Percentiles rank a stretch among this genome's conserved stretches.
Conservation (phyloP, 1,140 invertebrate genomes). For the Diabrotica undecimpunctata region DNA sequence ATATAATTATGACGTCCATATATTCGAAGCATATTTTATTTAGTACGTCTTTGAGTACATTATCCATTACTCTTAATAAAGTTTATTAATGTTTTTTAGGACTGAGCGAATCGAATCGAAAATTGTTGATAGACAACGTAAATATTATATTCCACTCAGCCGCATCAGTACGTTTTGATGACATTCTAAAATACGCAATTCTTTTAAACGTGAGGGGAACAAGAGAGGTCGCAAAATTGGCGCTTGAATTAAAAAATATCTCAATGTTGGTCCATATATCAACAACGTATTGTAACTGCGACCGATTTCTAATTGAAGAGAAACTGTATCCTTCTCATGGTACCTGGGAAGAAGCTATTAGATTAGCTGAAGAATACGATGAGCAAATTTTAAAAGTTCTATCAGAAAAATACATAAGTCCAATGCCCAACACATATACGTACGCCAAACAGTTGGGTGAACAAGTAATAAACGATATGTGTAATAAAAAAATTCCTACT, state of each 20-base stretch:
- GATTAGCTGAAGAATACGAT: constrained; percentile 75
- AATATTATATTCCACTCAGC: constrained; percentile 88
- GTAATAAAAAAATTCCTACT: constrained; percentile 63
- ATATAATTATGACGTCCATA: too few species aligned
- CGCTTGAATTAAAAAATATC: constrained; percentile 54
- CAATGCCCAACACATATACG: constrained; percentile 80
- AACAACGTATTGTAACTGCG: constrained; percentile 75
- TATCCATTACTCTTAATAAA: too few species aligned
- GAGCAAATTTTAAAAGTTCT: constrained; percentile 61
- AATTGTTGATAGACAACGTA: constrained; percentile 63
- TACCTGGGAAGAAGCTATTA: constrained; percentile 80
- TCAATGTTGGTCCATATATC: constrained; percentile 57
- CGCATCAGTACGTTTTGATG: constrained; percentile 85
- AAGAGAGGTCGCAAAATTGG: constrained; percentile 53
- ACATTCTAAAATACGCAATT: constrained; percentile 60
- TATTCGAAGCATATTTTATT: too few species aligned
- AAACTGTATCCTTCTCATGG: constrained; percentile 78
- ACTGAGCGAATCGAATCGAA: constrained; percentile 48
- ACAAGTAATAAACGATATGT: constrained; percentile 66
- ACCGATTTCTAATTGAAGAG: constrained; percentile 54
- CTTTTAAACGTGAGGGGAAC: constrained; percentile 55
- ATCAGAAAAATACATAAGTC: constrained; percentile 66
- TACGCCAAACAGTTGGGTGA: constrained; percentile 82
- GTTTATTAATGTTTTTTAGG: constrained; percentile 16
- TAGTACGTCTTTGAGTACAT: too few species aligned